Base-by-base conservation (phyloP, 1,140 invertebrate species). In the Heliconius hermathena region DNA sequence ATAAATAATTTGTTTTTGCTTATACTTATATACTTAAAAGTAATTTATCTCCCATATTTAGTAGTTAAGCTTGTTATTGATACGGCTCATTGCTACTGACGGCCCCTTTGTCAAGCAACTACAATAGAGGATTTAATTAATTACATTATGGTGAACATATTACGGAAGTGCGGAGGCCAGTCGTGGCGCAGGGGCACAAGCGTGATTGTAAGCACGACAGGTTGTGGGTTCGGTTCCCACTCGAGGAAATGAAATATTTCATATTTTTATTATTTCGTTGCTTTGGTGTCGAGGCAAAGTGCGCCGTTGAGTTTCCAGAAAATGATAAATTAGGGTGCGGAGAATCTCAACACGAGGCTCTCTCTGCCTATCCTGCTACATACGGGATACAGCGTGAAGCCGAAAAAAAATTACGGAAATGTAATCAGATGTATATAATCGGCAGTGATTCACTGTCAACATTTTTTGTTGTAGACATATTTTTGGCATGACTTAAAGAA, bases 111-210 rank as follows among this genome's bases (percentile, higher is more conserved):
- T 66, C n/a, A 26, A 66, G 9, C 9, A 16, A 66, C 22, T 66
- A 66, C 57, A 66, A 66, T 66, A 66, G 57, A 66, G 22, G 57
- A 66, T 26, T 26, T n/a, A 66, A 66, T 66, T 66, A 29, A 66
- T 66, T 66, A 26, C 29, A 26, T 66, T 26, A 66, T 66, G 57
- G 57, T 66, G 3, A 26, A 26, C 57, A 26, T 26, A 52, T 52
- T 52, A 52, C 11, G 22, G 11, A 66, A 66, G 26, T 66, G 13
- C 41, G 11, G 11, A 13, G 41, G 13, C 11, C 41, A 13, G 38
- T 41, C 9, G 9, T 41, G 38, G 8, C 8, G 38, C 9, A 41
- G 11, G 9, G 9, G 11, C 11, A 41, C 41, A 41, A 13, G 41
- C 11, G 11, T 41, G 11, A 13, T 13, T 41, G 38, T 11, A 41